These are phyloP conservation scores for Radopholus similis DNA, from an alignment of 1,140 invertebrate genomes.

Conservation along the genomic window DNA sequence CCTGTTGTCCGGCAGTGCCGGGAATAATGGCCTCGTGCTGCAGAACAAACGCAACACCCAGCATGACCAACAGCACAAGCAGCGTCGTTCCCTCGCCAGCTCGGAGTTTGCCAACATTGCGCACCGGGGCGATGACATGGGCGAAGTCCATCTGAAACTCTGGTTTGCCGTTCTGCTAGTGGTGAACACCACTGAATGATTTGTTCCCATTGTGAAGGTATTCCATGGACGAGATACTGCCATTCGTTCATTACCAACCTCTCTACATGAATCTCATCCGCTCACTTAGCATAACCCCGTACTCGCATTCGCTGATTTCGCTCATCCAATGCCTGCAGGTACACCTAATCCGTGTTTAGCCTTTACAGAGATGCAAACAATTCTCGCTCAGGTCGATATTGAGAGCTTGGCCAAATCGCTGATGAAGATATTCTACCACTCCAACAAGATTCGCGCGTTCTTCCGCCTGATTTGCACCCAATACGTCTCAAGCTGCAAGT, in stretches of 20 bases:
- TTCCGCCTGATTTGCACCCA: slow-evolving; percentile 49
- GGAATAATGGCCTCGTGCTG: not conserved
- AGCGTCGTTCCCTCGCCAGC: not conserved
- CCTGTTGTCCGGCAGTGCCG: not conserved
- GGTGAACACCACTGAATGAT: not conserved
- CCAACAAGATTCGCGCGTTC: slow-evolving; percentile 44
- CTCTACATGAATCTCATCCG: slow-evolving; percentile 33
- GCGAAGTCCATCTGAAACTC: slow-evolving; percentile 40
- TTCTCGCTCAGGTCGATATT: slow-evolving; percentile 45
- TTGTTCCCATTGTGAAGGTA: slow-evolving; percentile 17
- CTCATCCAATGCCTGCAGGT: slow-evolving; percentile 34
- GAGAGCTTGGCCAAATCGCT: slow-evolving; percentile 45
- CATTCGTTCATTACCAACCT: slow-evolving; percentile 40
- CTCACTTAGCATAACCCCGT: slow-evolving; percentile 24
- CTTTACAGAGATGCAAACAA: not conserved
- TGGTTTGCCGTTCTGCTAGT: slow-evolving; percentile 20
- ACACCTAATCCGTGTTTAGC: not conserved
- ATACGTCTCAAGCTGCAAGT: slow-evolving; percentile 50
- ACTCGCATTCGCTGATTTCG: slow-evolving; percentile 28
- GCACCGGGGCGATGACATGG: slow-evolving; percentile 36
- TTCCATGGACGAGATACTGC: slow-evolving; percentile 43
- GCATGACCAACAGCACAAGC: not conserved
- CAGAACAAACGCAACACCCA: not conserved
- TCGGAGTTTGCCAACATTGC: slow-evolving; percentile 15
- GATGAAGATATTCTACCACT: slow-evolving; percentile 55